These are phyloP conservation scores for Myiozetetes cayanensis DNA, from an alignment of 2,113 vertebrate genomes.

Conservation along the genomic window DNA sequence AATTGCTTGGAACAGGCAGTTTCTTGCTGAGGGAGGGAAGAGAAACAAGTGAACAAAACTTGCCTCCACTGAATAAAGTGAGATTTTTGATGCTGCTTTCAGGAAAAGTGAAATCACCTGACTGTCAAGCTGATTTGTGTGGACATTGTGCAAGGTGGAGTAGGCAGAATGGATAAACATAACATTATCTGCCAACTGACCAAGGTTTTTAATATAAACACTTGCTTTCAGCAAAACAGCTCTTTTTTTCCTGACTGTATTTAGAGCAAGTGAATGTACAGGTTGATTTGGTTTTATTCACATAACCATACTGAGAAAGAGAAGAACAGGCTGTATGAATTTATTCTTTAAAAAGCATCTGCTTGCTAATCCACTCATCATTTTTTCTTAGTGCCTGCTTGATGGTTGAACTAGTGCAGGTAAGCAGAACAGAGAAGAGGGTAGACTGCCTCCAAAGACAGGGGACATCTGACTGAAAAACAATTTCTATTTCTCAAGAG, in stretches of 20 bases:
- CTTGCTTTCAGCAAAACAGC: not conserved
- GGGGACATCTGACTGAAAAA: not conserved
- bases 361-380: slow-evolving; percentile 51
- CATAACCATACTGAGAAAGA: not conserved
- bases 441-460: not conserved
- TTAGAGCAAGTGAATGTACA: not conserved
- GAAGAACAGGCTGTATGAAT: slow-evolving; percentile 2
- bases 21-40: not conserved
- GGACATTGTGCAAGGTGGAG: not conserved
- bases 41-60: not conserved
- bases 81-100: not conserved
- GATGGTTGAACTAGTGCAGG: not conserved
- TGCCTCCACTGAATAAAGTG: not conserved
- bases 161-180: not conserved
- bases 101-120: not conserved
- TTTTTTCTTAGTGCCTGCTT: slow-evolving; percentile 26
- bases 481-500: not conserved
- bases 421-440: not conserved
- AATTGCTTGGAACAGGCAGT: not conserved
- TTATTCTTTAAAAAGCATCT: not conserved
- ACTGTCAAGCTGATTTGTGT: not conserved
- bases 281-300: not conserved
- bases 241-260: not conserved
- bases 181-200: not conserved
- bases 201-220: not conserved